A percentile compares a stretch with the other conserved stretches of the same genome.
phyloP scores from a whole-genome alignment of 2,888 invertebrate genomes.

The Rotaria socialis region DNA sequence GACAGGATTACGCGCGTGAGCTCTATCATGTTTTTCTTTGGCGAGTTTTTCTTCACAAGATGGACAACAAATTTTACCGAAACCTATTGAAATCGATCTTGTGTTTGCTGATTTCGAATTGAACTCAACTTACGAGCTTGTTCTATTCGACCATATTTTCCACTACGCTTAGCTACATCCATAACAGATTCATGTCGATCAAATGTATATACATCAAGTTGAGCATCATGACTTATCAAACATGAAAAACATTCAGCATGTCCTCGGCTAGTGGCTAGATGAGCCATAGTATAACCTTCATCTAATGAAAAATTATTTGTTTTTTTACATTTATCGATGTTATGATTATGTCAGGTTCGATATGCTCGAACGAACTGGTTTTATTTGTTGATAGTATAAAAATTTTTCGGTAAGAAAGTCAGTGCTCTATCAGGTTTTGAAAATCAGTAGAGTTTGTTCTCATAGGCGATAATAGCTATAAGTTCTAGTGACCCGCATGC shows the following conservation, averaged over 20 bases:
- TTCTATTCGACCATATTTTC: not conserved
- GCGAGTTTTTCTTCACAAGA: not conserved
- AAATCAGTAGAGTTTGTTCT: too few species aligned
- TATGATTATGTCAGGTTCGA: too few species aligned
- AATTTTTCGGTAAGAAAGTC: too few species aligned
- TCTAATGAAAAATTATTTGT: not conserved
- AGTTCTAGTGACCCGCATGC: too few species aligned
- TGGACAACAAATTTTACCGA: not conserved
- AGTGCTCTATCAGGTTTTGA: too few species aligned
- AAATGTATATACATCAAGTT: not conserved
- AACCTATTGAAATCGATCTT: too few species aligned
- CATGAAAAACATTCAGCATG: not conserved
- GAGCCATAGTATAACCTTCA: conserved; percentile 15
- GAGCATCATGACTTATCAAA: not conserved
- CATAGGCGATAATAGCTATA: too few species aligned
- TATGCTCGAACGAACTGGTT: too few species aligned
- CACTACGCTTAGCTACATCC: not conserved
- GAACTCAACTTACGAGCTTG: not conserved
- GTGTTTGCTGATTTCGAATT: too few species aligned
- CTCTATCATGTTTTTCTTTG: too few species aligned
- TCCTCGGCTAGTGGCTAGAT: not conserved
- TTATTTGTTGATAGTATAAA: too few species aligned
- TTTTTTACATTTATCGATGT: too few species aligned
- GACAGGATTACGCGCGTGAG: not conserved
- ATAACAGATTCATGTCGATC: not conserved